Evolutionary conservation across 2,797 vertebrate species (phyloP), one percentile per base, ranked within the genome.

Genomic region (Notolabrus celidotus): DNA sequence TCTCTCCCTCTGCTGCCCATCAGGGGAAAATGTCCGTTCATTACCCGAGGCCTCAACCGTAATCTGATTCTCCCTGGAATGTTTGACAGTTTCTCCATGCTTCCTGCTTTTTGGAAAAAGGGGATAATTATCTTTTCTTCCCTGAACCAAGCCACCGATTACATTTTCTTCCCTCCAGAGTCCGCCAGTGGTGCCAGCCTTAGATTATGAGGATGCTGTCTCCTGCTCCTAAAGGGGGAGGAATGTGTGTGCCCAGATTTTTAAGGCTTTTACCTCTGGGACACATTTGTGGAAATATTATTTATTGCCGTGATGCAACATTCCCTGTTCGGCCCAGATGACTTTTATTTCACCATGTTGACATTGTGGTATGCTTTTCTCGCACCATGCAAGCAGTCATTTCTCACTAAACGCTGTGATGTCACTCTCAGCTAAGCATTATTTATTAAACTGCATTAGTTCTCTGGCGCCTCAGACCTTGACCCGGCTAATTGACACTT

Each of bases 31-130:
- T 75, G 73, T 60, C 77, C 11, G 29, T 86, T 88, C 51, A 67
- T 85, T 76, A 74, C 85, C 77, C 60, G 59, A 79, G 77, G 63
- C 77, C 52, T 82, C 43, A 9, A 55, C n/a, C 47, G 59, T 88
- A 89, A 90, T 89, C 87, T 79, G 81, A 89, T 92, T 90, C 86
- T 56, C 22, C 7, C 47, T 79, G 88, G 87, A 91, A 90, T 86
- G 71, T 86, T 82, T 83, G 79, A 83, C 84, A 77, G 82, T 81
- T 89, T 86, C 64, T 78, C 34, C 22, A 71, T 22, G 59, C 77
- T 85, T 88, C 80, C 77, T 86, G 73, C 72, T 77, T 75, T 85
- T 63, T 33, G 74, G 57, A 64, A 74, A 62, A 81, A 67, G 55
- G 53, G 71, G 33, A 67, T 87, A 75, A 86, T 92, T 90, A 86